A percentile compares a stretch with the other conserved stretches of the same genome.
Evolutionary conservation across 2,888 invertebrate genomes (phyloP).

Genomic region (Xestobium rufovillosum): DNA sequence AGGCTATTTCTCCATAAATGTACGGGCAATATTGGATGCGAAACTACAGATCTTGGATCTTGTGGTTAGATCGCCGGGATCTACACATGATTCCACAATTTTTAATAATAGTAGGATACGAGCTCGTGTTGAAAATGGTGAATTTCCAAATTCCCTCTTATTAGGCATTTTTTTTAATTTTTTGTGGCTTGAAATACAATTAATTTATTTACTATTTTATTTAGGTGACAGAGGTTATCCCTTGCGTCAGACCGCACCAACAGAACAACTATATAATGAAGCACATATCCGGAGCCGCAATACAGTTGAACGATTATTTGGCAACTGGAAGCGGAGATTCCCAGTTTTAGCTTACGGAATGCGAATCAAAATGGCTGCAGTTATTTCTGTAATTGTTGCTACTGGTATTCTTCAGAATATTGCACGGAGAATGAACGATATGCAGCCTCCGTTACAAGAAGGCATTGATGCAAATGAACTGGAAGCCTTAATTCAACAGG

Average conservation of each 20-base stretch:
- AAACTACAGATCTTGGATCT: too few relatives aligned
- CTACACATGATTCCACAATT: too few relatives aligned
- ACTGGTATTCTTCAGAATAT: conserved; percentile 30
- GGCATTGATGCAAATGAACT: too few relatives aligned
- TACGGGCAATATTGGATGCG: too few relatives aligned
- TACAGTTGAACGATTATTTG: conserved; percentile 24
- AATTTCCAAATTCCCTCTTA: too few relatives aligned
- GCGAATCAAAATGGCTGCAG: conserved; percentile 19
- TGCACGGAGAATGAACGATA: conserved; percentile 10
- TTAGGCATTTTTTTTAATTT: too few relatives aligned
- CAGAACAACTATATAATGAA: conserved; percentile 17
- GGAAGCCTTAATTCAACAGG: too few relatives aligned
- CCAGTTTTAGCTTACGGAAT: conserved; percentile 20
- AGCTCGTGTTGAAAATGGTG: conserved; percentile 14
- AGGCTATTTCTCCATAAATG: conserved; percentile 7
- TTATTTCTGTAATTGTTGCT: conserved; percentile 25
- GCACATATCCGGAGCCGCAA: conserved; percentile 30
- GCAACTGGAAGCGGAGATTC: conserved; percentile 27
- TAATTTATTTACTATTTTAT: too few relatives aligned
- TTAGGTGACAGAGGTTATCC: conserved; percentile 26
- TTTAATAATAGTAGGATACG: conserved; percentile 8
- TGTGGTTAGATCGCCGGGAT: conserved; percentile 13
- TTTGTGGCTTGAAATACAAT: too few relatives aligned
- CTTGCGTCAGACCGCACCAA: too few relatives aligned
- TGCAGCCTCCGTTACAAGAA: too few relatives aligned